Base-by-base conservation (phyloP, 2,888 invertebrate genomes). In the Eledona agricola region DNA sequence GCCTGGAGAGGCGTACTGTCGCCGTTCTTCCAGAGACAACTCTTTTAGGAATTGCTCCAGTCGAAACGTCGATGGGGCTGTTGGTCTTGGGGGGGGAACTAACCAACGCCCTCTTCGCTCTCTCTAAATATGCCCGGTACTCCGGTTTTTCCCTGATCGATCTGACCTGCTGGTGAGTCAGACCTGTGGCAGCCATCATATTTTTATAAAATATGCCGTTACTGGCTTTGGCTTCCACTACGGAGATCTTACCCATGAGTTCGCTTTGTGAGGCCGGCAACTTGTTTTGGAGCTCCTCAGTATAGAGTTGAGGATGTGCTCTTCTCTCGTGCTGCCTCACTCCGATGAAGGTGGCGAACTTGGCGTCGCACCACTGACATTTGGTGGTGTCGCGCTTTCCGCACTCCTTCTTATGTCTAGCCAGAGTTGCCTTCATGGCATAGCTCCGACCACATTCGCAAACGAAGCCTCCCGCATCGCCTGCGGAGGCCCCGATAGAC, bases 81-180 rank as follows among this genome's bases (percentile, higher is more conserved):
- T n/a, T n/a, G 2, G 31, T 16, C 16, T n/a, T n/a, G n/a, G n/a
- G n/a, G n/a, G n/a, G n/a, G n/a, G n/a, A n/a, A 6, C 3, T 4
- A 6, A 4, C 35, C 2, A 32, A 22, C 2, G 4, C 15, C 38
- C 15, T 25, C 2, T 13, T 23, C 13, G 49, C 35, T 1, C 16
- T 13, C n/a, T 22, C 49, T 12, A 51, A 20, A 11, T 47, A 43
- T 5, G 4, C 9, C 10, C 20, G 9, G 28, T 53, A 53, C 10
- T 32, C 34, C 1, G 47, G 29, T 7, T 38, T 40, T 15, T 47
- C 37, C n/a, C 45, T 20, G 10, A 34, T 43, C 6, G 15, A 10
- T n/a, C 47, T 25, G 7, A 56, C 29, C 34, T 53, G 53, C 12
- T 53, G 32, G 6, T 26, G 23, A 10, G 53, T 51, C 22, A 57